Conservation (phyloP, 2,797 vertebrate species). For the Petrocephalus sullivani region DNA sequence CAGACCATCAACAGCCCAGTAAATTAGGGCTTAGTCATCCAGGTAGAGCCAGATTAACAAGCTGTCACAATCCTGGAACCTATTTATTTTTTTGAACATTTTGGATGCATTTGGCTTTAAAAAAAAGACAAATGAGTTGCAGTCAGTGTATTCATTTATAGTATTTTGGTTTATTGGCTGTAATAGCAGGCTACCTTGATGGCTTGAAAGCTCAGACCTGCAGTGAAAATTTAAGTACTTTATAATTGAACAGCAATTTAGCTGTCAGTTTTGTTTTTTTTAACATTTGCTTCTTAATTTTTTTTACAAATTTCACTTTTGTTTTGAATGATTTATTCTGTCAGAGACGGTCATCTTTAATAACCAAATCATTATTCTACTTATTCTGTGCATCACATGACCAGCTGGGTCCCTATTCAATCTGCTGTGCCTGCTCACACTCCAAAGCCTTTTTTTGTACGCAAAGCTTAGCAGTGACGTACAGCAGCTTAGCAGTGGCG, state of each 20-base stretch:
- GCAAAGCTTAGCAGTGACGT: not conserved
- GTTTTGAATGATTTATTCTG: not conserved
- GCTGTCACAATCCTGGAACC: not conserved
- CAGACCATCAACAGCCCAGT: not conserved
- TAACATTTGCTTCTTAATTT: not conserved
- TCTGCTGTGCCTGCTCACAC: not conserved
- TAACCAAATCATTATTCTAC: not conserved
- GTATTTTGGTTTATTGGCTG: conserved; percentile 25
- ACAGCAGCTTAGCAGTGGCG: not conserved
- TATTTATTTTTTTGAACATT: conserved; percentile 8
- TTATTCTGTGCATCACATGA: not conserved
- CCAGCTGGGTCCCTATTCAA: not conserved
- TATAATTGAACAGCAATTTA: conserved; percentile 19
- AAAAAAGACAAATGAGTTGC: conserved; percentile 1
- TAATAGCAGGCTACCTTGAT: conserved; percentile 22
- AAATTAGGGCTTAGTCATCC: not conserved
- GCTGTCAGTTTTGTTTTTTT: not conserved
- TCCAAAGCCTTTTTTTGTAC: not conserved
- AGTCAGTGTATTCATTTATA: conserved; percentile 20
- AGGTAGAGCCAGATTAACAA: not conserved
- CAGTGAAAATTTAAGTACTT: conserved; percentile 14
- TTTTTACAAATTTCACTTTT: not conserved
- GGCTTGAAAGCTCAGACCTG: conserved; percentile 12
- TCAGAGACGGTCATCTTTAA: not conserved
- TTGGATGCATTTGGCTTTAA: not conserved